These are phyloP conservation scores for Aphidius gifuensis DNA, from an alignment of 1,140 invertebrate genomes.

Conservation along the genomic window DNA sequence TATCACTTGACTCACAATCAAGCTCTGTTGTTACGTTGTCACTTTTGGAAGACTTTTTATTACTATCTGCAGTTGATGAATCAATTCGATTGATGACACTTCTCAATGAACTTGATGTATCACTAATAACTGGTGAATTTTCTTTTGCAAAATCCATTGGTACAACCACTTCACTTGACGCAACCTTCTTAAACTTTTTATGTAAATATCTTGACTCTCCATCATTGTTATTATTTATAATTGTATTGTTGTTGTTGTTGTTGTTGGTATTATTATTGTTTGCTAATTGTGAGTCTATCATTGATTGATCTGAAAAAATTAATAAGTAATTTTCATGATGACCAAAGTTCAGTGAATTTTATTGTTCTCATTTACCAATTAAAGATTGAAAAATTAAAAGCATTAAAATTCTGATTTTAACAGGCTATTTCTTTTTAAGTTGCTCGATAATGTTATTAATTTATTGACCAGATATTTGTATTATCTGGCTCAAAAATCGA, in stretches of 20 bases:
- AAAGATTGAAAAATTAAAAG: too few species aligned
- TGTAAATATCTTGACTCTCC: conserved; percentile 77
- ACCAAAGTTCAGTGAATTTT: too few species aligned
- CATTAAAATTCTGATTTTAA: too few species aligned
- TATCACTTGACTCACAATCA: conserved; percentile 40
- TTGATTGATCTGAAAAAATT: conserved; percentile 23
- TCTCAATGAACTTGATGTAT: conserved; percentile 40
- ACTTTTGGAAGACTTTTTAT: conserved; percentile 34
- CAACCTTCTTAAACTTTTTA: conserved; percentile 87
- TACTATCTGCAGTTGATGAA: conserved; percentile 25
- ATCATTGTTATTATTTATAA: conserved; percentile 41
- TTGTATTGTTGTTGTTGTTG: conserved; percentile 39
- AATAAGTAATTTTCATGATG: too few species aligned
- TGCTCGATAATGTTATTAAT: too few species aligned
- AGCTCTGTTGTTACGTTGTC: conserved; percentile 28
- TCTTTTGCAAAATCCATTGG: conserved; percentile 35
- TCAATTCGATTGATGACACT: conserved; percentile 48
- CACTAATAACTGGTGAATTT: conserved; percentile 26
- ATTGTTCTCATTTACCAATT: too few species aligned
- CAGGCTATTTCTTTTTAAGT: too few species aligned
- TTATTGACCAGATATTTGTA: too few species aligned
- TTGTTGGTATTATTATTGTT: conserved; percentile 43
- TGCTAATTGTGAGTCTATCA: conserved; percentile 52
- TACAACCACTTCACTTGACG: conserved; percentile 54
- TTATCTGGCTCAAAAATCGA: too few species aligned